Base-by-base conservation (phyloP, 1,140 invertebrate species). In the Brachionus calyciflorus region DNA sequence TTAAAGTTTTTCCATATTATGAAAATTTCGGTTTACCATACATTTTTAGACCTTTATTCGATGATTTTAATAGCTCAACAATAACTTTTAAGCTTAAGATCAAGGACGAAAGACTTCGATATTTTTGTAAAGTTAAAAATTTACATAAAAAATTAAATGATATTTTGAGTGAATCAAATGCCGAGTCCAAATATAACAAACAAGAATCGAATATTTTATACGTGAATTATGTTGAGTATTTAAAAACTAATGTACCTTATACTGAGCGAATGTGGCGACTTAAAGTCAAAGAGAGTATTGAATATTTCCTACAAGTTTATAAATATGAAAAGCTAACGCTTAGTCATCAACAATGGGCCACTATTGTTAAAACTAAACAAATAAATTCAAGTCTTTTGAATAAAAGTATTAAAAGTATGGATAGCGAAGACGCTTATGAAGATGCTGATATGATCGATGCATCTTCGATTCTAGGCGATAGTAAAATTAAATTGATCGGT, bases 141-240 rank as follows among this genome's bases (percentile, higher is more conserved):
- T 40, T 51, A 55, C 69, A 51, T 49, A 55, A 73, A 73, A 73
- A 73, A 17, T 40, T 51, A 53, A 73, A 73, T 30, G 69, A 73
- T 12, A 73, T 73, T 41, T 24, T 73, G 9, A 30, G 1, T 26
- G 69, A 73, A 17, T 51, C 69, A n/a, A 73, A 73, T 12, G 69
- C 69, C 19, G 69, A 40, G n/a, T 73, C 69, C 10, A 73, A 55
- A 51, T 73, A 51, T 49, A 73, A 49, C n/a, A 73, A 73, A 26
- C 69, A 73, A 73, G 69, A 73, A 24, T 73, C 69, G 14, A 73
- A 73, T n/a, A 73, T 73, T 30, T 73, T 73, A 28, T 73, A 73
- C 19, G 69, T 73, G 7, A 73, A 51, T 10, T 73, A 73, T 41
- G 10, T 51, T 6, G 46, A 73, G 6, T 1, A 14, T 21, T 41